Conservation (phyloP, 2,113 vertebrate genomes). For the Rousettus leschenaultii region DNA sequence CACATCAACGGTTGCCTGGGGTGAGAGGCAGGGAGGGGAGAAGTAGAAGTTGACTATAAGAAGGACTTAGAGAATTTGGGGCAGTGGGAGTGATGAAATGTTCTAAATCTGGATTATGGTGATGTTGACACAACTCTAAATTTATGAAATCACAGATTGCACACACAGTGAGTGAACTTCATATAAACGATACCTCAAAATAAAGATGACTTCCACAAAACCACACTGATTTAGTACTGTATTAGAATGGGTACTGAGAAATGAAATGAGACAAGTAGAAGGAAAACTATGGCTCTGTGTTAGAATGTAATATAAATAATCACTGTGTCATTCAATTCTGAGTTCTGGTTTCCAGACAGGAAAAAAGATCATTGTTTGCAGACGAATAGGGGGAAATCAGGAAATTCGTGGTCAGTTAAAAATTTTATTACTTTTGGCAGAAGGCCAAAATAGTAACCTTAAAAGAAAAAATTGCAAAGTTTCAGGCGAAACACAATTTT, state of each 20-base stretch:
- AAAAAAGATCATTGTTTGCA: not conserved
- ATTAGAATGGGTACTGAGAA: not conserved
- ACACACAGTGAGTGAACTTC: not conserved
- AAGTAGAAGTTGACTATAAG: not conserved
- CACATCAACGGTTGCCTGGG: not conserved
- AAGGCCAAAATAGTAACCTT: not conserved
- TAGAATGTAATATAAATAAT: not conserved
- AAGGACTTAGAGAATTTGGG: not conserved
- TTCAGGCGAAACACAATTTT: conserved; percentile 18
- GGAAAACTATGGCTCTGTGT: not conserved
- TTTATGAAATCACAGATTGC: not conserved
- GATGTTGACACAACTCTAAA: not conserved
- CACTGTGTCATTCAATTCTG: not conserved
- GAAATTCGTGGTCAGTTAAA: not conserved
- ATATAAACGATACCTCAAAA: not conserved
- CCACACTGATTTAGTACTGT: not conserved
- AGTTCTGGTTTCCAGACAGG: conserved; percentile 21
- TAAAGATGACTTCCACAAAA: not conserved
- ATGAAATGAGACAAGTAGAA: not conserved
- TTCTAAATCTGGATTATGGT: not conserved
- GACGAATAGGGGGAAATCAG: not conserved
- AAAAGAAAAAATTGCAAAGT: not conserved
- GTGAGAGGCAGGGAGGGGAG: not conserved
- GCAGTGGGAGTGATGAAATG: not conserved
- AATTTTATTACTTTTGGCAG: conserved; percentile 32